Conservation (phyloP, 2,113 vertebrate species). For the Oncorhynchus clarkii region DNA sequence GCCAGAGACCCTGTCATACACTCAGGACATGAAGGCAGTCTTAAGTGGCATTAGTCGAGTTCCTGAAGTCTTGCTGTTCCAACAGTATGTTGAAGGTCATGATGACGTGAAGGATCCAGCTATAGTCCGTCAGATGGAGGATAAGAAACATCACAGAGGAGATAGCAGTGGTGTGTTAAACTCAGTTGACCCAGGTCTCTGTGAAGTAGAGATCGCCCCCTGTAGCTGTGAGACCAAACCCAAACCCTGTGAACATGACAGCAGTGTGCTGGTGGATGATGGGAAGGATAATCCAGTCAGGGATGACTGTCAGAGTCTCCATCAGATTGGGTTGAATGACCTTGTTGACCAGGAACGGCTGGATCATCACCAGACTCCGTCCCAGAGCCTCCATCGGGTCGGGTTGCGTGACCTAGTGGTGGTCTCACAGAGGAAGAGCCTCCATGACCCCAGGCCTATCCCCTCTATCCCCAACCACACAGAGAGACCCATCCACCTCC, state of each 20-base stretch:
- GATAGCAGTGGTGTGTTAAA: conserved; percentile 30
- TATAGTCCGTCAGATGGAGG: conserved; percentile 27
- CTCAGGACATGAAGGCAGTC: conserved; percentile 17
- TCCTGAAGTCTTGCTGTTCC: conserved; percentile 56
- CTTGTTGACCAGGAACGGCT: conserved; percentile 24
- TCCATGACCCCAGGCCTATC: not conserved
- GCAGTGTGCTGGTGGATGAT: conserved; percentile 10
- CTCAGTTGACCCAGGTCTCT: conserved; percentile 46
- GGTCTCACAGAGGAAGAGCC: not conserved
- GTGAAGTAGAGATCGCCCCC: conserved; percentile 35
- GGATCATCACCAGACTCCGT: conserved; percentile 9
- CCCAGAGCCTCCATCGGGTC: not conserved
- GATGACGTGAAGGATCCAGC: conserved; percentile 26
- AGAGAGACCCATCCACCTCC: conserved; percentile 48
- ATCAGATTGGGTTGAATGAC: conserved; percentile 38
- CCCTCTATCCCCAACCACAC: conserved; percentile 7
- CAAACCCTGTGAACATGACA: conserved; percentile 48
- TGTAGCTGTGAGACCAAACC: conserved; percentile 43
- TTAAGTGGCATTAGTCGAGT: conserved; percentile 18
- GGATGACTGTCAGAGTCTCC: conserved; percentile 47
- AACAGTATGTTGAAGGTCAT: conserved; percentile 38
- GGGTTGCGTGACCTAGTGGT: no score
- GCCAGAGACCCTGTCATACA: conserved; percentile 30
- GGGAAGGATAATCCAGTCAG: conserved; percentile 12
- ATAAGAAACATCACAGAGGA: conserved; percentile 30